phyloP scores from a whole-genome alignment of 2,797 vertebrate genomes.

The Labeo calbasu region DNA sequence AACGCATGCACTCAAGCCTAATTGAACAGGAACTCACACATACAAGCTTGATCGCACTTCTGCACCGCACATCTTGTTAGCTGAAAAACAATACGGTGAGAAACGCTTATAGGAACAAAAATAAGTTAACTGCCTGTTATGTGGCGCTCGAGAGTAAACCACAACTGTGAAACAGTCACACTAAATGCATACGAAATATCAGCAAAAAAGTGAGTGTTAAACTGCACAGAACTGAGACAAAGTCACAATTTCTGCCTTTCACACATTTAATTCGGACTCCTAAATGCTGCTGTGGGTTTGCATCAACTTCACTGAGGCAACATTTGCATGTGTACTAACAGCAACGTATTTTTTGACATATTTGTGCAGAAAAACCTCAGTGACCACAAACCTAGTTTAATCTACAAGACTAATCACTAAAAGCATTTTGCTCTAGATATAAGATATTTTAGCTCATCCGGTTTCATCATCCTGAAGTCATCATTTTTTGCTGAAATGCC shows the following conservation, averaged over 20 bases:
- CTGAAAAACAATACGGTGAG: not conserved
- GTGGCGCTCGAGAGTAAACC: conserved; percentile 14
- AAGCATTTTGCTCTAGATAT: not conserved
- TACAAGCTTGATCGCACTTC: not conserved
- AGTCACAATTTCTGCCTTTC: not conserved
- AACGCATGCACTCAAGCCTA: not conserved
- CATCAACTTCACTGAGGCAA: not conserved
- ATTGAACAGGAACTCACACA: conserved; percentile 22
- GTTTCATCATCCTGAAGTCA: not conserved
- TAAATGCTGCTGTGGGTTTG: not conserved
- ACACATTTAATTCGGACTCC: not conserved
- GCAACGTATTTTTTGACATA: not conserved
- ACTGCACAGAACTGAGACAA: not conserved
- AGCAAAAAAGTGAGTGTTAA: not conserved
- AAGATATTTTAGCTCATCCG: not conserved
- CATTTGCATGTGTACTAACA: conserved; percentile 1
- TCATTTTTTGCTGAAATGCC: not conserved
- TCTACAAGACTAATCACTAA: not conserved
- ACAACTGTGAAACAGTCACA: not conserved
- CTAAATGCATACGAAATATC: not conserved
- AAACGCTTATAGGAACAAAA: not conserved
- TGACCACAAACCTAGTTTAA: not conserved
- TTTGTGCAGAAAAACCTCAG: not conserved
- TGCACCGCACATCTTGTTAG: not conserved
- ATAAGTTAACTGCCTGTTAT: not conserved